These are phyloP conservation scores for Campoletis raptor DNA, from an alignment of 2,888 invertebrate species.

Conservation along the genomic window DNA sequence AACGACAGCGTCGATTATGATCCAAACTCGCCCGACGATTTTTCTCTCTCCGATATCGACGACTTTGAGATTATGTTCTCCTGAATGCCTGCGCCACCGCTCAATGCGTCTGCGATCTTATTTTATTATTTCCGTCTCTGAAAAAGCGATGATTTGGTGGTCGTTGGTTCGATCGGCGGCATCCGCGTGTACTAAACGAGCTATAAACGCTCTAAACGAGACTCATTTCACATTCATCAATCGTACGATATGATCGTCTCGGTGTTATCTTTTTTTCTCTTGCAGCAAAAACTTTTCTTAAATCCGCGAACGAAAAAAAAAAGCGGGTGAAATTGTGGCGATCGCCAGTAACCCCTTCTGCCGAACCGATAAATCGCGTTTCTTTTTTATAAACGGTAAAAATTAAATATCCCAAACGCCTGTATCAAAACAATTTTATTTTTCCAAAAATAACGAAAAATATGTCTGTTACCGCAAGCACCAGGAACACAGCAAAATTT, in stretches of 20 bases:
- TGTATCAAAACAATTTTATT: background rate
- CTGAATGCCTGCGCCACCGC: constrained; percentile 70
- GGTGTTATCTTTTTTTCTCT: constrained; percentile 1
- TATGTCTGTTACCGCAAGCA: constrained; percentile 19
- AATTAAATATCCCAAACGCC: background rate
- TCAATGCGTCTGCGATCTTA: constrained; percentile 29
- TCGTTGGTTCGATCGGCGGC: constrained; percentile 11
- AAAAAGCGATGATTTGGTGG: background rate
- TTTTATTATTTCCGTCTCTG: background rate
- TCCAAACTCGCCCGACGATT: constrained; percentile 76
- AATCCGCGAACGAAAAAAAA: background rate
- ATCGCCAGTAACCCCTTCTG: background rate
- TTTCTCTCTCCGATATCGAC: constrained; percentile 78
- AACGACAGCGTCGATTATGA: constrained; percentile 79
- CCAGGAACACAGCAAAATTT: constrained; percentile 39
- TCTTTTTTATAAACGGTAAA: background rate
- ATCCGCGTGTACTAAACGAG: background rate
- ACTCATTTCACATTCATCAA: background rate
- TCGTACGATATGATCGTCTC: background rate
- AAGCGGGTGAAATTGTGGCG: background rate
- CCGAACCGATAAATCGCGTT: background rate
- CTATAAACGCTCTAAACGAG: background rate
- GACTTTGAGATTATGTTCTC: constrained; percentile 79
- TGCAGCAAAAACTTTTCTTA: background rate
- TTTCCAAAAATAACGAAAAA: constrained; percentile 20